These are phyloP conservation scores for Tetragonisca angustula DNA, from an alignment of 2,888 invertebrate genomes.

Conservation along the genomic window DNA sequence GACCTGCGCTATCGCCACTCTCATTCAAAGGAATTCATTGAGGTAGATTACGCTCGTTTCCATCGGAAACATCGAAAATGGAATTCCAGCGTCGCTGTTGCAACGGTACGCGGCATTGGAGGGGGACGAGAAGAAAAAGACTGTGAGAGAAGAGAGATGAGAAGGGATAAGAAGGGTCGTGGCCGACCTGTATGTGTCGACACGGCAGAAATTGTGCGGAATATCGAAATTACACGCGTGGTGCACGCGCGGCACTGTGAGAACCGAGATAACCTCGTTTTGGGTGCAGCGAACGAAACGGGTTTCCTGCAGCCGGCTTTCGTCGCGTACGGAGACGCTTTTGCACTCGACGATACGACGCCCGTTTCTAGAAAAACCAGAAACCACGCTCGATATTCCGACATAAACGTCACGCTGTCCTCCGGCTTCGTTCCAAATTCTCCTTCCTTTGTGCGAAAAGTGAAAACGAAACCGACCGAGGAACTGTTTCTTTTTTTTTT, in stretches of 20 bases:
- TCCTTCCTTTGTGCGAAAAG: too few relatives aligned
- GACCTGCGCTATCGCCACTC: not conserved
- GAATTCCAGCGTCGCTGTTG: not conserved
- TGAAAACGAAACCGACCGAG: too few relatives aligned
- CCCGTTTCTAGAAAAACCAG: not conserved
- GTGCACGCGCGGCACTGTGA: conserved; percentile 42
- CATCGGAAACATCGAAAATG: not conserved
- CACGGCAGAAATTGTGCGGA: conserved; percentile 39
- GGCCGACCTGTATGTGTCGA: conserved; percentile 1
- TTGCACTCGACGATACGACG: conserved; percentile 16
- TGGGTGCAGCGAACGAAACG: conserved; percentile 56
- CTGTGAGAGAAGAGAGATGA: not conserved
- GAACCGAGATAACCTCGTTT: conserved; percentile 61
- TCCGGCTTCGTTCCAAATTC: too few relatives aligned
- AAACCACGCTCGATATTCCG: not conserved
- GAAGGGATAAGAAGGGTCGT: conserved; percentile 27
- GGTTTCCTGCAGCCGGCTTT: conserved; percentile 52
- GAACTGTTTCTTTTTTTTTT: too few relatives aligned
- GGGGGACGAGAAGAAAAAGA: not conserved
- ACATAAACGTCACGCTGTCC: too few relatives aligned
- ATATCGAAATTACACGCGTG: conserved; percentile 51
- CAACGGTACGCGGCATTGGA: not conserved
- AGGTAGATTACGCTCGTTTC: not conserved
- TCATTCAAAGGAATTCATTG: not conserved
- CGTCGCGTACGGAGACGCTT: conserved; percentile 30